Conservation (phyloP, 1,140 invertebrate genomes). For the Lepidurus arcticus region DNA sequence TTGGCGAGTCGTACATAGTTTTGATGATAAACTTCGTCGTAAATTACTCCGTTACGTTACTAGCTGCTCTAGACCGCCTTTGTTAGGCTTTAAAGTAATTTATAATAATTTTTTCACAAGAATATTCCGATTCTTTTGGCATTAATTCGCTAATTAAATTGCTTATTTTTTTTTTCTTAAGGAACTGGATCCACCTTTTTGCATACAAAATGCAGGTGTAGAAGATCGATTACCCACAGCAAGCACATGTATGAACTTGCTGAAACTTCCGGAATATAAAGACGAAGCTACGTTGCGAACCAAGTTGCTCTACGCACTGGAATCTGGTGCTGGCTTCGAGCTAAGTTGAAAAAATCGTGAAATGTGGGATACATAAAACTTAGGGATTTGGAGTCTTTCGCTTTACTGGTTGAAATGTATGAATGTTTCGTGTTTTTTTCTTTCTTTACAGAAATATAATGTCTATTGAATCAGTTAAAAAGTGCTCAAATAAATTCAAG, state of each 20-base stretch:
- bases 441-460: constrained; percentile 8
- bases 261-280: constrained; percentile 88
- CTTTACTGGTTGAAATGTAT: neutral
- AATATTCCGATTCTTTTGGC: constrained; percentile 10
- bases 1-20: constrained; percentile 76
- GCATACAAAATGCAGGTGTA: constrained; percentile 84
- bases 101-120: neutral
- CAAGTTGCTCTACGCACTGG: constrained; percentile 88
- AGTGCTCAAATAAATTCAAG: neutral
- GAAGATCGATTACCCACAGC: constrained; percentile 85
- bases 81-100: constrained; percentile 85
- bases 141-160: constrained; percentile 28
- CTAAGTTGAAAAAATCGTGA: constrained; percentile 61
- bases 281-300: constrained; percentile 68
- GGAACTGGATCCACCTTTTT: constrained; percentile 90
- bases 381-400: neutral
- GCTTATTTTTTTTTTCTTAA: constrained; percentile 45
- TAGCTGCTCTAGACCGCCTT: constrained; percentile 89
- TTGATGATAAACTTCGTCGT: constrained; percentile 76
- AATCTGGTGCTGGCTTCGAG: constrained; percentile 92
- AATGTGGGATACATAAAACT: neutral
- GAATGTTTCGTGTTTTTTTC: neutral
- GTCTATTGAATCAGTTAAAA: neutral
- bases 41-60: constrained; percentile 94
- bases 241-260: constrained; percentile 94